A percentile compares a stretch with the other conserved stretches of the same genome.
Evolutionary conservation across 2,888 invertebrate genomes (phyloP).

Genomic region (Cynaeus angustus): DNA sequence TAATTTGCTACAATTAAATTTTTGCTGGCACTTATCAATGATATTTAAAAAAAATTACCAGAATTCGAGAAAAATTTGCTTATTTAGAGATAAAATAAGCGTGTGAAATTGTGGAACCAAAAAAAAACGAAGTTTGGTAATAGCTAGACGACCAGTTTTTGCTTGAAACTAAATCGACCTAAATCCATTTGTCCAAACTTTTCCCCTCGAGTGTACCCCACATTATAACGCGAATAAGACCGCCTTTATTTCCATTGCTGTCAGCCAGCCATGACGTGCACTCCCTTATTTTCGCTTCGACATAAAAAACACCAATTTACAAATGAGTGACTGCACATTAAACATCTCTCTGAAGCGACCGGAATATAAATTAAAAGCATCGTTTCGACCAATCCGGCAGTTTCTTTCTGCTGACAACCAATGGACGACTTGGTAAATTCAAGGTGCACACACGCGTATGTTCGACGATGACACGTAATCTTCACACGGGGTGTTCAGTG

Average conservation of each 20-base stretch:
- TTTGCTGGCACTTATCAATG: too few relatives aligned
- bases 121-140: too few relatives aligned
- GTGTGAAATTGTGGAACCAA: too few relatives aligned
- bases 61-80: too few relatives aligned
- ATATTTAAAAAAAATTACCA: too few relatives aligned
- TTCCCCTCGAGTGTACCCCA: constrained; percentile 49
- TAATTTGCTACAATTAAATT: too few relatives aligned
- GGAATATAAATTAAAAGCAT: constrained; percentile 69
- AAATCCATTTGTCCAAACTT: constrained; percentile 22
- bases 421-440: constrained; percentile 57
- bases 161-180: neutral
- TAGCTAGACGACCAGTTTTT: too few relatives aligned
- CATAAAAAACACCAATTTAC: constrained; percentile 65
- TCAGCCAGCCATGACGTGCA: constrained; percentile 54
- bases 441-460: constrained; percentile 47
- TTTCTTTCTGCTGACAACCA: constrained; percentile 62
- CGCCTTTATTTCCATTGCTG: constrained; percentile 59
- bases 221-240: constrained; percentile 59
- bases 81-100: too few relatives aligned
- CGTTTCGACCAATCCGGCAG: constrained; percentile 60
- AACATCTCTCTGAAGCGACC: constrained; percentile 60
- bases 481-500: constrained; percentile 39
- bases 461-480: constrained; percentile 19
- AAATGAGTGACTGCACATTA: constrained; percentile 66
- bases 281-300: constrained; percentile 52